These are phyloP conservation scores for Rhodeus uyekii DNA, from an alignment of 2,797 vertebrate species.

Conservation along the genomic window DNA sequence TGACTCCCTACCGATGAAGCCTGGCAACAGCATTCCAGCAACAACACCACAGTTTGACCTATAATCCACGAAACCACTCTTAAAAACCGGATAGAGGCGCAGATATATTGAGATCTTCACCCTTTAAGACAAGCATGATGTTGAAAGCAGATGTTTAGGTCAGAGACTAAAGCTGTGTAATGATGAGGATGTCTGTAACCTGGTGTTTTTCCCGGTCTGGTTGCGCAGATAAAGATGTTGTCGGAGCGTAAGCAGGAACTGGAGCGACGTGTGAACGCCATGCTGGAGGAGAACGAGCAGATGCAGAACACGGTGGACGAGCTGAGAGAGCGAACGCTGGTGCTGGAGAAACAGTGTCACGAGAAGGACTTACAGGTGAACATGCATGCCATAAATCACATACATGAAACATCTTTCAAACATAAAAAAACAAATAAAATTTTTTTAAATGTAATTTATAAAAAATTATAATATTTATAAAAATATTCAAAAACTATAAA, in stretches of 20 bases:
- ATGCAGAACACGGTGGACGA: conserved; percentile 89
- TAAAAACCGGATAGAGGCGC: not conserved
- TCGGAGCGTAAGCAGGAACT: conserved; percentile 92
- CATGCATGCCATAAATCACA: not conserved
- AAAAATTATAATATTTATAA: too few relatives aligned
- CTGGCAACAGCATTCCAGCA: conserved; percentile 76
- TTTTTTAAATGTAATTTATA: not conserved
- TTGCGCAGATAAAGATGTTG: conserved; percentile 91
- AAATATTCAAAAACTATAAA: too few relatives aligned
- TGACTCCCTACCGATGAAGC: conserved; percentile 65
- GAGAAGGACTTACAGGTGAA: conserved; percentile 93
- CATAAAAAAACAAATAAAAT: not conserved
- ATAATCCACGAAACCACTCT: not conserved
- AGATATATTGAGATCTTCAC: not conserved
- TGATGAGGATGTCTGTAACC: conserved; percentile 28
- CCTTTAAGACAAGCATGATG: not conserved
- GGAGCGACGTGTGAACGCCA: conserved; percentile 83
- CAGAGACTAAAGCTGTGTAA: not conserved
- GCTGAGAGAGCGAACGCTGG: conserved; percentile 87
- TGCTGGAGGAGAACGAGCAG: conserved; percentile 90
- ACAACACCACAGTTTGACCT: conserved; percentile 44
- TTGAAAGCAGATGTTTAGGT: not conserved
- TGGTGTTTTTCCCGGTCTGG: conserved; percentile 32
- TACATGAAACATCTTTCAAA: not conserved
- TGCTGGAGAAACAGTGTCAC: conserved; percentile 88